Evolutionary conservation across 2,113 vertebrate genomes (phyloP).

Genomic region (Ceyx melanurus): DNA sequence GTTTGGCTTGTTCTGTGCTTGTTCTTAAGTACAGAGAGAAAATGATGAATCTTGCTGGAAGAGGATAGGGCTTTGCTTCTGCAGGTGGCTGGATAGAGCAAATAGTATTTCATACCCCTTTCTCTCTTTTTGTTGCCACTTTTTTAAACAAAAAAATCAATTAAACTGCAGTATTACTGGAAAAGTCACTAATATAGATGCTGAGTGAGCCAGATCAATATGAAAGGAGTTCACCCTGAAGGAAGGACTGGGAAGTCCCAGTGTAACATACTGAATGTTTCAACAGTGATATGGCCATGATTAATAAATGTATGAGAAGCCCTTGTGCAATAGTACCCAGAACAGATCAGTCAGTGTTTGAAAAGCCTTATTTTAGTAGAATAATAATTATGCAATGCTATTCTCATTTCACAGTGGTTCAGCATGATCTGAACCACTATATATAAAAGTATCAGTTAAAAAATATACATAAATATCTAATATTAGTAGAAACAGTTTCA

Average conservation of each 20-base stretch:
- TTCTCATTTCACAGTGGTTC: background rate
- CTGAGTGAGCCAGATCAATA: background rate
- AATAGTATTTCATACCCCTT: background rate
- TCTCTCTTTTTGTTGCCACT: background rate
- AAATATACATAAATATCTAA: background rate
- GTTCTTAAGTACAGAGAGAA: background rate
- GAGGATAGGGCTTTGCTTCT: background rate
- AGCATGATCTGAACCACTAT: background rate
- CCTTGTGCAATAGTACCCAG: background rate
- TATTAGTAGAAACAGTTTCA: background rate
- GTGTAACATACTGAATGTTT: background rate
- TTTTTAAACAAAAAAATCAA: background rate
- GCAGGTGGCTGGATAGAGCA: background rate
- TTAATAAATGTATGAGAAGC: background rate
- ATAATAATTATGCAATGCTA: background rate
- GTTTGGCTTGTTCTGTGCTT: background rate
- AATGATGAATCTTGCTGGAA: background rate
- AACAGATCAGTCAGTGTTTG: background rate
- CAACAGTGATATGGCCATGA: background rate
- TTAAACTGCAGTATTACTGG: background rate
- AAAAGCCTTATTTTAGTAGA: background rate
- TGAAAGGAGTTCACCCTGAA: background rate
- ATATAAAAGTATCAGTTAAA: background rate
- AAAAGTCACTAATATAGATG: background rate
- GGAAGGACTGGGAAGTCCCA: background rate